These are phyloP conservation scores for Microcebus griseorufus DNA, from an alignment of 2,113 vertebrate species.

Conservation along the genomic window DNA sequence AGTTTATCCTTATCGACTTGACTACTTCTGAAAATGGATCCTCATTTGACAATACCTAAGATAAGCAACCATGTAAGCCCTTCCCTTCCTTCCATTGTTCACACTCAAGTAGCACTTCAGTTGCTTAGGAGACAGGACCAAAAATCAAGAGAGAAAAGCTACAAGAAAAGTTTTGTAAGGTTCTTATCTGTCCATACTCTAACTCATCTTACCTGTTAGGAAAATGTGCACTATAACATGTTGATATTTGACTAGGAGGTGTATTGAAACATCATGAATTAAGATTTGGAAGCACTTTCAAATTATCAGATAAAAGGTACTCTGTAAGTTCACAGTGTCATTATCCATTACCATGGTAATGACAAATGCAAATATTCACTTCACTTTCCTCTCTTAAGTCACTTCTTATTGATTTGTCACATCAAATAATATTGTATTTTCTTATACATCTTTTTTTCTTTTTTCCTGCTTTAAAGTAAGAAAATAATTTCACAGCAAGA, in stretches of 20 bases:
- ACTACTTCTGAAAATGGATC: background rate
- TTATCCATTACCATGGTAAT: background rate
- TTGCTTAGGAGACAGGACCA: background rate
- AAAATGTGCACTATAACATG: background rate
- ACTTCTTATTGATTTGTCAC: slow-evolving; percentile 41
- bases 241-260: background rate
- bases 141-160: background rate
- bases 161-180: background rate
- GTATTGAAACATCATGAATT: background rate
- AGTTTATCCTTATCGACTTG: background rate
- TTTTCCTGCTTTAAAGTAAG: background rate
- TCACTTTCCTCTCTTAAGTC: background rate
- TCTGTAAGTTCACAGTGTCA: background rate
- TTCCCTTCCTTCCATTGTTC: background rate
- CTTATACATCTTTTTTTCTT: background rate
- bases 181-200: background rate
- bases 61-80: background rate
- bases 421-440: slow-evolving; percentile 36
- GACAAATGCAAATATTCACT: slow-evolving; percentile 57
- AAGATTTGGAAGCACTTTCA: background rate
- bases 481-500: slow-evolving; percentile 5
- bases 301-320: background rate
- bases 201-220: background rate
- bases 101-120: background rate
- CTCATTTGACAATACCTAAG: background rate